These are phyloP conservation scores for Vimba vimba DNA, from an alignment of 2,113 vertebrate species.

Conservation along the genomic window DNA sequence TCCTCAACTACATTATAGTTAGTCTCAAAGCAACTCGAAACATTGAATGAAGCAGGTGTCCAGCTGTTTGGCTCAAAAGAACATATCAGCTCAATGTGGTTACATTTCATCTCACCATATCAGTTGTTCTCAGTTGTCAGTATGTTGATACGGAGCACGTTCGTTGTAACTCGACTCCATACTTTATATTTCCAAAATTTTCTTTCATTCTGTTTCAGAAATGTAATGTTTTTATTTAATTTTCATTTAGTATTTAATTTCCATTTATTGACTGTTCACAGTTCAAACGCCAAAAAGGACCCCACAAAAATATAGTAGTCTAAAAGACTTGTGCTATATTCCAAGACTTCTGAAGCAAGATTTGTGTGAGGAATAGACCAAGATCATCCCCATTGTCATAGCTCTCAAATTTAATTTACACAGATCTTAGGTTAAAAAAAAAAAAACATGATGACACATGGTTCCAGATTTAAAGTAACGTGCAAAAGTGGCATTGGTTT, in stretches of 20 bases:
- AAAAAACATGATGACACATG: neutral
- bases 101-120: no score
- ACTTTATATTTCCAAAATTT: neutral
- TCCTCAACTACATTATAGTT: neutral
- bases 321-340: no score
- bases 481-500: neutral
- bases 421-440: neutral
- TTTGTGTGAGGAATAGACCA: neutral
- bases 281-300: neutral
- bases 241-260: neutral
- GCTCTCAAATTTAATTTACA: neutral
- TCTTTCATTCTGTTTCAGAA: neutral
- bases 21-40: neutral
- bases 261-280: neutral
- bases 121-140: neutral
- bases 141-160: neutral
- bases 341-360: neutral
- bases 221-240: neutral
- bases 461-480: neutral
- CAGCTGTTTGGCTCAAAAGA: neutral
- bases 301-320: no score
- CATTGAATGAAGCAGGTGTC: neutral
- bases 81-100: neutral
- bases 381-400: neutral
- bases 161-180: no score